These are phyloP conservation scores for Microcebus lehilahytsara DNA, from an alignment of 2,113 vertebrate genomes.

Conservation along the genomic window DNA sequence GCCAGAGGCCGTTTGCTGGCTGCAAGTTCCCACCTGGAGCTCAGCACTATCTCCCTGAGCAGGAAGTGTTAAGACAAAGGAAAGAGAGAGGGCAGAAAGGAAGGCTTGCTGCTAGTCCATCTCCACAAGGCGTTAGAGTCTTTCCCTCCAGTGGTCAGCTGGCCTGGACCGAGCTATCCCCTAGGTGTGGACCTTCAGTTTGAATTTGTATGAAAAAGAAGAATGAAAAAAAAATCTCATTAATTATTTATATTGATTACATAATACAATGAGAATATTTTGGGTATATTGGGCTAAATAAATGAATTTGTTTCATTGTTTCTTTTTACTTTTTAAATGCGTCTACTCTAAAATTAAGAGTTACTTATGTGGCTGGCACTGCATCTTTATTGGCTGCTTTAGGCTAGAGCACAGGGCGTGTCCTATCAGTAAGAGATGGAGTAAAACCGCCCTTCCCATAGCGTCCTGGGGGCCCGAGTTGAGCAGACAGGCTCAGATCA, in stretches of 20 bases:
- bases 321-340: not conserved
- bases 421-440: not conserved
- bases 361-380: not conserved
- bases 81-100: not conserved
- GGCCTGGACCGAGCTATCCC: not conserved
- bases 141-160: rapidly evolving
- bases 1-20: too few species aligned
- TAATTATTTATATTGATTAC: not conserved
- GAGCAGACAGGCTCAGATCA: not conserved
- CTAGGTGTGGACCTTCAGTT: not conserved
- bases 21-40: too few species aligned
- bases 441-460: not conserved
- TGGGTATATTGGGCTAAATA: not conserved
- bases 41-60: not conserved
- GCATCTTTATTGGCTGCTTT: not conserved
- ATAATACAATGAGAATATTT: not conserved
- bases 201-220: not conserved
- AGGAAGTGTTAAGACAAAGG: not conserved
- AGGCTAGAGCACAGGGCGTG: not conserved
- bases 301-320: not conserved
- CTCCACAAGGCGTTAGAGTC: rapidly evolving
- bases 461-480: not conserved
- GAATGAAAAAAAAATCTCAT: not conserved
- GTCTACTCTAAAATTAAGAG: not conserved
- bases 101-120: rapidly evolving